Evolutionary conservation across 2,113 vertebrate genomes (phyloP).

Genomic region (Misgurnus anguillicaudatus): DNA sequence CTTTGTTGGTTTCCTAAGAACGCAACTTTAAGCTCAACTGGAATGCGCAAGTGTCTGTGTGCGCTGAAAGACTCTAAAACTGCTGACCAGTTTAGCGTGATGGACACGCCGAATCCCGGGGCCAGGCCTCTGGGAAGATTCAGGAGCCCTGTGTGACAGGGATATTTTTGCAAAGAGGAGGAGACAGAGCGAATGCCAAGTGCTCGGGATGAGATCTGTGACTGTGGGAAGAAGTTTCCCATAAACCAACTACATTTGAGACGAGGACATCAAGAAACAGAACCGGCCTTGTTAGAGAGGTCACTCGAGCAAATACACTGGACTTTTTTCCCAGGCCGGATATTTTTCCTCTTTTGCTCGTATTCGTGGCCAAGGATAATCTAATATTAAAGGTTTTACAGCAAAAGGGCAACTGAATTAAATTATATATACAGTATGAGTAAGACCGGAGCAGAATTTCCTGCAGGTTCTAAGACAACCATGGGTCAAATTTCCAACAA

Average conservation of each 20-base stretch:
- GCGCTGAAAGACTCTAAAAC: constrained; percentile 50
- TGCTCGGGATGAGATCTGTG: background rate
- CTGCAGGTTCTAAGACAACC: constrained; percentile 33
- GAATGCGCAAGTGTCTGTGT: background rate
- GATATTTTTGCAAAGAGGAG: constrained; percentile 52
- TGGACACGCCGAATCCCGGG: constrained; percentile 54
- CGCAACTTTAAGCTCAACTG: background rate
- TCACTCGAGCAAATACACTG: constrained; percentile 21
- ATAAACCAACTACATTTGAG: constrained; percentile 26
- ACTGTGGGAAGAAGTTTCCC: constrained; percentile 19
- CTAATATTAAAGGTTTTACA: constrained; percentile 33
- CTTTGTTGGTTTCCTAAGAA: background rate
- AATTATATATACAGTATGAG: constrained; percentile 27
- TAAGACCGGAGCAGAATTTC: constrained; percentile 47
- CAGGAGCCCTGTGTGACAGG: constrained; percentile 51
- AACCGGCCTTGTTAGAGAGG: constrained; percentile 35
- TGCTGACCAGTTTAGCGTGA: constrained; percentile 64
- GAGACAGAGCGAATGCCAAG: constrained; percentile 37
- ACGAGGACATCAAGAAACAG: constrained; percentile 27
- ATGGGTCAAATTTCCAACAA: constrained; percentile 38
- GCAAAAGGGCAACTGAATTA: constrained; percentile 22
- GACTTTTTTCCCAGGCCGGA: background rate
- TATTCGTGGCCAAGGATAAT: constrained; percentile 13
- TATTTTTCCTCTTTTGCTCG: background rate
- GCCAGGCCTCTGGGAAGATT: constrained; percentile 56